phyloP scores from a whole-genome alignment of 2,113 vertebrate species.

The Numenius arquata region DNA sequence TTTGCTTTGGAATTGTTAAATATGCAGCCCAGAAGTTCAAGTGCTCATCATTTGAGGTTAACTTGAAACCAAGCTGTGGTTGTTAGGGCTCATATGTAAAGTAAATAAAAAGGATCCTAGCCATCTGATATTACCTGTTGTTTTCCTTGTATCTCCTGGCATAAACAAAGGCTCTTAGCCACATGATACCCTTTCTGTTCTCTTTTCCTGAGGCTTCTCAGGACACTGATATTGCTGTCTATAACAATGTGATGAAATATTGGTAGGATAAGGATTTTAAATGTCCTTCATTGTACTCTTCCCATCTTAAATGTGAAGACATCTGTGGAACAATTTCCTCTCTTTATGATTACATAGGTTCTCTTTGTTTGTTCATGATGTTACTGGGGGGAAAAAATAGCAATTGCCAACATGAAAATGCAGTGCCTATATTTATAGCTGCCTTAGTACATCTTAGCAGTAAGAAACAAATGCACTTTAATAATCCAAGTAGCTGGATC shows the following conservation, averaged over 20 bases:
- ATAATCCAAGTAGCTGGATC: background rate
- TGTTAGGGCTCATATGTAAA: background rate
- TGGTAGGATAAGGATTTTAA: background rate
- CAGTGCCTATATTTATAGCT: background rate
- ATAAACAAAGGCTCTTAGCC: background rate
- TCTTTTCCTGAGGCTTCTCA: background rate
- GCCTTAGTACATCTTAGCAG: background rate
- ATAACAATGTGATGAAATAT: background rate
- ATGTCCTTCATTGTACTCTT: background rate
- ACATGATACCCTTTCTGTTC: background rate
- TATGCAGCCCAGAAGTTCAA: background rate
- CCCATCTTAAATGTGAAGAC: background rate
- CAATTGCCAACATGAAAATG: background rate
- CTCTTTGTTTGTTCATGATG: background rate
- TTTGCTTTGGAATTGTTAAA: background rate
- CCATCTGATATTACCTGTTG: conserved; percentile 2
- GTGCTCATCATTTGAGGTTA: background rate
- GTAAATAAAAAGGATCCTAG: conserved; percentile 10
- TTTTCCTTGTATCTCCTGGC: background rate
- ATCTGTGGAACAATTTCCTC: background rate
- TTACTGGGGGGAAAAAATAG: background rate
- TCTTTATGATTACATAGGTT: background rate
- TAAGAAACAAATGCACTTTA: background rate
- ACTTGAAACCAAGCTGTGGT: background rate
- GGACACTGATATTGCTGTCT: background rate